phyloP scores from a whole-genome alignment of 2,797 vertebrate species.

The Centropyge bicolor region DNA sequence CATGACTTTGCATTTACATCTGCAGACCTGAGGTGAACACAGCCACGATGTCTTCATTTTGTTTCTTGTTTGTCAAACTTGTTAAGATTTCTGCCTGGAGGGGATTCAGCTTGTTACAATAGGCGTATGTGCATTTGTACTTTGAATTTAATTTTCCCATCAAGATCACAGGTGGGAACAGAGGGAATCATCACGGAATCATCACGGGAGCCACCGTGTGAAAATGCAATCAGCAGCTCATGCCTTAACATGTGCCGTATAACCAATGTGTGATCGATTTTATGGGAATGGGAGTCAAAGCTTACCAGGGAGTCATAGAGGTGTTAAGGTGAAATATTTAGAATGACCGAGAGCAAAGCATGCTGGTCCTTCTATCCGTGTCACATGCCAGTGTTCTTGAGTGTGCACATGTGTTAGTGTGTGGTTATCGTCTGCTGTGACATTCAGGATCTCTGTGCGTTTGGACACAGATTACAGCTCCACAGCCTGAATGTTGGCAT shows the following conservation, averaged over 20 bases:
- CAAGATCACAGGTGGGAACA: conserved; percentile 28
- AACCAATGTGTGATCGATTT: conserved; percentile 29
- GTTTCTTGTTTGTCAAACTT: background rate
- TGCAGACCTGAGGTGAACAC: conserved; percentile 11
- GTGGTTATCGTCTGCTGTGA: conserved; percentile 31
- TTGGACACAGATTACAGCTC: conserved; percentile 57
- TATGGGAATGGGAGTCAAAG: conserved; percentile 31
- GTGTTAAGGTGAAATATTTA: conserved; percentile 61
- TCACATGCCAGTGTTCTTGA: conserved; percentile 54
- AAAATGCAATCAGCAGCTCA: conserved; percentile 53
- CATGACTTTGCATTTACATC: conserved; percentile 33
- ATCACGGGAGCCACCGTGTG: conserved; percentile 18
- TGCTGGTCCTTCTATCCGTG: conserved; percentile 46
- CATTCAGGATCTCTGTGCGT: conserved; percentile 44
- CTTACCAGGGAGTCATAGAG: conserved; percentile 36
- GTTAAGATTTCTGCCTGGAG: conserved; percentile 3
- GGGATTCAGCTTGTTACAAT: conserved; percentile 1
- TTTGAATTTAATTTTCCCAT: conserved; percentile 26
- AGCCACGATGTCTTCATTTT: background rate
- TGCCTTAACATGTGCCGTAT: conserved; percentile 29
- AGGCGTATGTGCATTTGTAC: conserved; percentile 3
- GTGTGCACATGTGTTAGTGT: background rate
- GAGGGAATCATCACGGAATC: conserved; percentile 34
- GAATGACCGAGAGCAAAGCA: conserved; percentile 50
- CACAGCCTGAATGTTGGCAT: conserved; percentile 52